Conservation (phyloP, 1,140 invertebrate genomes). For the Caenorhabditis elegans region WBcel235 BX284602.5:5584501-5585000, state of each 20-base stretch:
- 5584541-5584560: neutral
- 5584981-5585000: no score
- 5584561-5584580: neutral
- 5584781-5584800: no score
- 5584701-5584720: neutral
- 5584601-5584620: neutral
- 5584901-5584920: no score
- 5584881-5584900: no score
- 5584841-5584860: neutral
- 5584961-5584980: no score
- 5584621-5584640: neutral
- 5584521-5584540: neutral
- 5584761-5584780: no score
- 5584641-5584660: neutral
- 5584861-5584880: no score
- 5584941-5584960: no score
- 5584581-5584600: neutral
- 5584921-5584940: no score
- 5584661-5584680: neutral
- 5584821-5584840: no score
- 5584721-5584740: slow-evolving; percentile 6
- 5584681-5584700: neutral
- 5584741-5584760: neutral
- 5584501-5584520: neutral
- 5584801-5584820: no score